Evolutionary conservation across 2,113 vertebrate species (phyloP).

Genomic region (Hirundichthys speculiger): DNA sequence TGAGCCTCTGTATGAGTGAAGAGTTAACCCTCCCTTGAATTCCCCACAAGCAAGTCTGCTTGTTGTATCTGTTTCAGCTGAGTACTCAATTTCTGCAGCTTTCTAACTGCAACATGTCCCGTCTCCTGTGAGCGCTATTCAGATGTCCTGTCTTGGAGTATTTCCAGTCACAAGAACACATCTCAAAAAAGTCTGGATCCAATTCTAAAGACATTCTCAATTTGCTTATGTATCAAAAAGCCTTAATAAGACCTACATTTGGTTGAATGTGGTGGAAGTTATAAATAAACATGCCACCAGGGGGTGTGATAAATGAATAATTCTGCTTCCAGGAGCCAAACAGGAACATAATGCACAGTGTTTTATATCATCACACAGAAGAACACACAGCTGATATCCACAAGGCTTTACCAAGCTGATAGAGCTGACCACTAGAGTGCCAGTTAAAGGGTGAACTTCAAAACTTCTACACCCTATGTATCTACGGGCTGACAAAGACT

Average conservation of each 20-base stretch:
- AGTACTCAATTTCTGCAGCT: background rate
- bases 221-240: background rate
- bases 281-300: background rate
- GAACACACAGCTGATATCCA: too few relatives aligned
- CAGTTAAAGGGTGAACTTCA: too few relatives aligned
- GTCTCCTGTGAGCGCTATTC: background rate
- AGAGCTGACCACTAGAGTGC: too few relatives aligned
- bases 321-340: background rate
- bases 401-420: too few relatives aligned
- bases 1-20: too few relatives aligned
- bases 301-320: background rate
- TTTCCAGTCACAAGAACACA: background rate
- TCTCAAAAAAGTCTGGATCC: background rate
- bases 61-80: too few relatives aligned
- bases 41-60: too few relatives aligned
- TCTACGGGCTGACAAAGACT: too few relatives aligned
- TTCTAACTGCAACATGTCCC: background rate
- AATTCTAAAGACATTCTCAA: background rate
- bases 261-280: background rate
- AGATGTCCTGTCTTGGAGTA: background rate
- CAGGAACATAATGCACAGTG: background rate
- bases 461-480: too few relatives aligned
- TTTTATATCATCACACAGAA: too few relatives aligned
- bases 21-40: too few relatives aligned
- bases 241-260: background rate